A percentile compares a stretch with the other conserved stretches of the same genome.
Evolutionary conservation across 35 echinoderm and acorn worm species (phyloP).

Genomic region (Apostichopus japonicus): DNA sequence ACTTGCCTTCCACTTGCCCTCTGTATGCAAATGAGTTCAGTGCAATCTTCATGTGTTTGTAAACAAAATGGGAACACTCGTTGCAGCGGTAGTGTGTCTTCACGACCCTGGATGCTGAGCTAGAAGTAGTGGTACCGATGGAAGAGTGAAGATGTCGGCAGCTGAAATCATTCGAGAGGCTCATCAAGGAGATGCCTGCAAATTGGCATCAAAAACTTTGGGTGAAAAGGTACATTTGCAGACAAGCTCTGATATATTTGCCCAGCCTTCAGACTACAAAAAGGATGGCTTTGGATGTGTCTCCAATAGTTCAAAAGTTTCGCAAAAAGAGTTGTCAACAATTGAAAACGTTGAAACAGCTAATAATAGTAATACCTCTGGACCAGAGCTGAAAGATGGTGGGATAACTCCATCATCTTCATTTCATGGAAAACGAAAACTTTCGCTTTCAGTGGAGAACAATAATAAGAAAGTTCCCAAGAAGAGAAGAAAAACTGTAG

Average conservation of each 20-base stretch:
- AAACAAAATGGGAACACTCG: constrained; percentile 57
- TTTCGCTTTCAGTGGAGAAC: constrained; percentile 38
- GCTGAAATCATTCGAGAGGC: constrained; percentile 31
- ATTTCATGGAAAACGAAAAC: constrained; percentile 43
- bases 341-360: constrained; percentile 23
- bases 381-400: constrained; percentile 5
- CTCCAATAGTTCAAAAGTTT: constrained; percentile 18
- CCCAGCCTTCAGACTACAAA: constrained; percentile 14
- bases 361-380: not conserved
- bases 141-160: constrained; percentile 34
- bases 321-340: not conserved
- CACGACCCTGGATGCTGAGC: constrained; percentile 42
- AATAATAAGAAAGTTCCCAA: constrained; percentile 55
- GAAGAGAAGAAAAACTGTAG: constrained; percentile 81
- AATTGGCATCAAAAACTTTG: constrained; percentile 48
- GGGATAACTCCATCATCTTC: not conserved
- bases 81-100: not conserved
- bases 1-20: not conserved
- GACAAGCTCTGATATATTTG: constrained; percentile 17
- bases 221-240: constrained; percentile 51
- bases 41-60: constrained; percentile 43
- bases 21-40: constrained; percentile 59
- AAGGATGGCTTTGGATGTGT: not conserved
- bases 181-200: constrained; percentile 29
- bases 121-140: not conserved